Conservation (phyloP, 2,797 vertebrate genomes). For the Jordanella pulchra region DNA sequence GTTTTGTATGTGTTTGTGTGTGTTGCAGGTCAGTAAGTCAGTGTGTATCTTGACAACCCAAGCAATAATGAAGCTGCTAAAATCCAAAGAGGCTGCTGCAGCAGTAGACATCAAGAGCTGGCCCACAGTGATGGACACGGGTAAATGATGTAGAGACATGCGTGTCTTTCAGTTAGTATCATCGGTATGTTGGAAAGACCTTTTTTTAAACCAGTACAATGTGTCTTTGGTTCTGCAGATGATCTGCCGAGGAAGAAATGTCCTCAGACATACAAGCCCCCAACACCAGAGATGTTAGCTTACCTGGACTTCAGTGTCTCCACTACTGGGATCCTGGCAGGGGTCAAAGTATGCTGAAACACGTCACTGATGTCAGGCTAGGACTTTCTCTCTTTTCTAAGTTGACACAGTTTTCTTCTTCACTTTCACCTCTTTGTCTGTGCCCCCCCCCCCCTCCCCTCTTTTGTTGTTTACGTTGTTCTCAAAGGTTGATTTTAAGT, state of each 20-base stretch:
- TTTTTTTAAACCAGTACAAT: background rate
- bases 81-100: slow-evolving; percentile 92
- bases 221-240: slow-evolving; percentile 73
- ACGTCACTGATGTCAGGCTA: background rate
- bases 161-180: background rate
- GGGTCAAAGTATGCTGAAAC: slow-evolving; percentile 87
- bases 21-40: slow-evolving; percentile 91
- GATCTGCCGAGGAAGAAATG: slow-evolving; percentile 93
- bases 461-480: too few species aligned
- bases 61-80: slow-evolving; percentile 93
- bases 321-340: slow-evolving; percentile 94
- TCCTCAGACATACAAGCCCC: slow-evolving; percentile 87
- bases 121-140: slow-evolving; percentile 94
- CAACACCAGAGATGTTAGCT: slow-evolving; percentile 90
- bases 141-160: slow-evolving; percentile 59
- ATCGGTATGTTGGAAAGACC: background rate
- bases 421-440: slow-evolving; percentile 9
- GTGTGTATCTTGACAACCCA: slow-evolving; percentile 94
- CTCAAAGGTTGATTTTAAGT: background rate
- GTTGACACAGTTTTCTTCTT: background rate
- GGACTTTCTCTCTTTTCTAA: background rate
- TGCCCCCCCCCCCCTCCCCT: background rate
- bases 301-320: slow-evolving; percentile 98
- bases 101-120: slow-evolving; percentile 93
- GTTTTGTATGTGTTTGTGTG: slow-evolving; percentile 50